Conservation (phyloP, 2,113 vertebrate genomes). For the Actinemys pallida region DNA sequence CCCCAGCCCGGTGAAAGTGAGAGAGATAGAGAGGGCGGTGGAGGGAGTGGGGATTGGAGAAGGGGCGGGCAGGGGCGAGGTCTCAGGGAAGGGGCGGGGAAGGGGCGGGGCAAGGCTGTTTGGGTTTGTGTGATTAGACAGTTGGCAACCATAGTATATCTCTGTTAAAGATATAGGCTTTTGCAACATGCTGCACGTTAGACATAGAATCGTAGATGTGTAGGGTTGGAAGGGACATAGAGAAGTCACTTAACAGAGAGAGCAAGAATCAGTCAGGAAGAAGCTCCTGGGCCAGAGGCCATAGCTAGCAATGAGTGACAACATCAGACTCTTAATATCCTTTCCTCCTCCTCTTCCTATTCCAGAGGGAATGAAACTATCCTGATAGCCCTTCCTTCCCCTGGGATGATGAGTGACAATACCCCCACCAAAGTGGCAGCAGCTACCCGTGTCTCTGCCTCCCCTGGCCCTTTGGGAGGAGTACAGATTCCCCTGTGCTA, state of each 20-base stretch:
- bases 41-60: too few species aligned
- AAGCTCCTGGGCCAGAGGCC: background rate
- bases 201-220: background rate
- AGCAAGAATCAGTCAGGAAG: background rate
- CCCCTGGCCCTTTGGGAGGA: background rate
- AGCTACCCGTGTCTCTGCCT: background rate
- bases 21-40: too few species aligned
- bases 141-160: too few species aligned
- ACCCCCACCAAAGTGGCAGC: background rate
- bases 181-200: background rate
- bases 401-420: background rate
- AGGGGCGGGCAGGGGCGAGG: too few species aligned
- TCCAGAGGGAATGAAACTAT: background rate
- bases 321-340: background rate
- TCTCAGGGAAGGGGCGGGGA: too few species aligned
- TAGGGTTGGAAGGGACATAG: background rate
- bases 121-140: too few species aligned
- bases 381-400: background rate
- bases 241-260: background rate
- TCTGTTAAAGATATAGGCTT: background rate
- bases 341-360: background rate
- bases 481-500: background rate
- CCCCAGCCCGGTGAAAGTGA: too few species aligned
- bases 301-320: background rate
- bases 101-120: too few species aligned